Evolutionary conservation across 2,113 vertebrate genomes (phyloP).

Genomic region (Sapayoa aenigma): DNA sequence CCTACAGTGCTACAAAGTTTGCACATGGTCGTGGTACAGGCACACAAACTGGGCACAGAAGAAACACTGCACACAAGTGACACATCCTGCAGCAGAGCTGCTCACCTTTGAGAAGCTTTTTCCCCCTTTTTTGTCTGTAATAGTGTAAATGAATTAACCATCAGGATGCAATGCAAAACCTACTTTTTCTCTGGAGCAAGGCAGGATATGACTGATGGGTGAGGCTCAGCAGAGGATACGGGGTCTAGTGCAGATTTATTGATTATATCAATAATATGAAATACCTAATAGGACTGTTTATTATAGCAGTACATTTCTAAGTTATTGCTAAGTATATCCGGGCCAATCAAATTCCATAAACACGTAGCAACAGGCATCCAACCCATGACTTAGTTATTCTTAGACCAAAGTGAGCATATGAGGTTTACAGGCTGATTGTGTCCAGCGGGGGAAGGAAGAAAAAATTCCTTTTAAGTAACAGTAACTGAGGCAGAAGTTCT

Average conservation of each 20-base stretch:
- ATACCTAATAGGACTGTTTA: background rate
- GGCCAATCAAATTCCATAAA: background rate
- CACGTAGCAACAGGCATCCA: background rate
- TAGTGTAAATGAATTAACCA: background rate
- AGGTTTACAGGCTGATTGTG: background rate
- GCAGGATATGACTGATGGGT: background rate
- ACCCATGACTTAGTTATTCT: background rate
- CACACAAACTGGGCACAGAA: accelerated
- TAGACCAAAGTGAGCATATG: background rate
- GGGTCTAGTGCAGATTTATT: background rate
- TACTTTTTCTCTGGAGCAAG: background rate
- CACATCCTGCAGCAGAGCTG: background rate
- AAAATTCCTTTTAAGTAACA: background rate
- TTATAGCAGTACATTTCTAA: background rate
- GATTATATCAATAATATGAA: background rate
- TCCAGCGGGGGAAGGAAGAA: background rate
- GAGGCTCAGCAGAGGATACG: background rate
- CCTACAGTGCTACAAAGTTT: background rate
- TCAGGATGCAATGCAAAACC: background rate
- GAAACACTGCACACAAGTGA: background rate
- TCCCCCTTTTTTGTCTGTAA: background rate
- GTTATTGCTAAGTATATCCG: background rate
- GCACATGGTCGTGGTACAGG: background rate
- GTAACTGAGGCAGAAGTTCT: background rate
- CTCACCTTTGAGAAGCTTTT: background rate